Base-by-base conservation (phyloP, 2,888 invertebrate species). In the Sphaerophoria taeniata region DNA sequence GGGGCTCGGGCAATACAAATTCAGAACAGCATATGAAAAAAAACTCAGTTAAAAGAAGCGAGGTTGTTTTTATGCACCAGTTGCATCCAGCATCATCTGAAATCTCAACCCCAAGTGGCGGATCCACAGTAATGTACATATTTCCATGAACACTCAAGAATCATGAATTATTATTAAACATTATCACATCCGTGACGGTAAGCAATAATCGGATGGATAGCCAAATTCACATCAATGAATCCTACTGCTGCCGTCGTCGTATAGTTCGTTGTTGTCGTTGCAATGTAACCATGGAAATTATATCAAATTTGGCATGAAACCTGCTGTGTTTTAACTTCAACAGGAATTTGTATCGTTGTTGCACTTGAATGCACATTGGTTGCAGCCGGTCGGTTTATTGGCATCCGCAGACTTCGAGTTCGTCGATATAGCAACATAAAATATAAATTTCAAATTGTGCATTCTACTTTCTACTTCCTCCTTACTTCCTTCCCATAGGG, bases 291-390 rank as follows among this genome's bases (percentile, higher is more conserved):
- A 77, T 70, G 76, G 31, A 55, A 77, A 53, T 70, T 70, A 45
- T 70, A 45, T 36, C 36, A 61, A 77, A 36, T 77, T 24, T 77
- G 61, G 76, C 70, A 77, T 63, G 49, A n/a, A 34, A 55, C 9
- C 6, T 16, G 55, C 43, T 24, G 9, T 24, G 24, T 24, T 24
- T 24, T 24, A 2, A 24, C 24, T 24, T 24, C 24, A 24, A 24
- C 24, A 24, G 24, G 24, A 24, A 24, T 24, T 11, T 39, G 12
- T 49, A 75, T 74, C 74, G 49, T 47, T 31, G 58, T 33, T 58
- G 11, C 75, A 60, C 75, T 49, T 51, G 51, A 56, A 33, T 58
- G 67, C 67, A 75, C 70, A 77, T 70, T 77, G n/a, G 55, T 24
- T 61, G 61, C 76, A 77, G 60, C 76, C 55, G 76, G 69, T 60